These are phyloP conservation scores for Sinella curviseta DNA, from an alignment of 1,140 invertebrate genomes.

Conservation along the genomic window DNA sequence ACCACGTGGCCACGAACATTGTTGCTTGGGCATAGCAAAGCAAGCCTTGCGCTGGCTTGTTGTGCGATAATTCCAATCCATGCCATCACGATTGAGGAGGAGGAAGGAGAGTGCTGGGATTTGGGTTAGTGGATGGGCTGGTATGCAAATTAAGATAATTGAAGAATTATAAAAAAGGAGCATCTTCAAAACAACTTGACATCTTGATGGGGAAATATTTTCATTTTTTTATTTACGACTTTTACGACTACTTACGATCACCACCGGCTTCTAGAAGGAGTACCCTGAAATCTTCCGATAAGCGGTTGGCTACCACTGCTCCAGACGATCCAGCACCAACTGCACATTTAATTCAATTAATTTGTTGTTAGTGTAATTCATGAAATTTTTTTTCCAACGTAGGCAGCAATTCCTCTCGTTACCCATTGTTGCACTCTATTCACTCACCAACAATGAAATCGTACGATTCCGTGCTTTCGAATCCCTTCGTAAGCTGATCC, in stretches of 20 bases:
- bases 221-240: slow-evolving; percentile 50
- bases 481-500: slow-evolving; percentile 4
- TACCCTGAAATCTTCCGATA: slow-evolving; percentile 44
- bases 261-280: slow-evolving; percentile 58
- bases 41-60: slow-evolving; percentile 39
- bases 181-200: background rate
- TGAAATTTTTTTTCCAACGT: too few species aligned
- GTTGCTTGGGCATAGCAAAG: slow-evolving; percentile 43
- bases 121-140: slow-evolving; percentile 58
- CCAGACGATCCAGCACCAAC: background rate
- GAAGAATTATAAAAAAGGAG: background rate
- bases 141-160: slow-evolving; percentile 46
- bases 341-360: background rate
- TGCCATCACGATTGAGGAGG: slow-evolving; percentile 58
- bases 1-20: slow-evolving; percentile 69
- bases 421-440: background rate
- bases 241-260: slow-evolving; percentile 46
- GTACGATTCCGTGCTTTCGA: slow-evolving; percentile 6
- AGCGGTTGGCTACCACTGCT: background rate
- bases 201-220: slow-evolving; percentile 53
- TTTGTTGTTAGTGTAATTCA: too few species aligned
- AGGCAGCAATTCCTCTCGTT: too few species aligned
- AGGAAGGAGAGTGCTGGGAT: slow-evolving; percentile 33
- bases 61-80: slow-evolving; percentile 64
- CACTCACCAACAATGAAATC: slow-evolving; percentile 30